Base-by-base conservation (phyloP, 2,888 invertebrate species). In the Ornithoptera priamus region DNA sequence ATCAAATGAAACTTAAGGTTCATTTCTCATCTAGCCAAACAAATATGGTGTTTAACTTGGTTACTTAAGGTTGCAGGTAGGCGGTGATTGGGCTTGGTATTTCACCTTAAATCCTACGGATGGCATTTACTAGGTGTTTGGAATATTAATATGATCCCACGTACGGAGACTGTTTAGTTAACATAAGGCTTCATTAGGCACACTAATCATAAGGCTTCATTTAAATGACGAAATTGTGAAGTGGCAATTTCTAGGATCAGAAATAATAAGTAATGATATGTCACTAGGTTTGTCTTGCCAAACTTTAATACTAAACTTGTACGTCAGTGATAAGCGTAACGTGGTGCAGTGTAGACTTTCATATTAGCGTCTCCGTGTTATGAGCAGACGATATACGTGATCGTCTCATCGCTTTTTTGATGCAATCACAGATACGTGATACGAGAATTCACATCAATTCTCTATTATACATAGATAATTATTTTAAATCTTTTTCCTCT, bases 41-140 rank as follows among this genome's bases (percentile, higher is more conserved):
- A 24, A 65, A 12, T 62, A 65, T 59, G 61, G 63, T 22, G 22
- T 59, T 69, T 69, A 61, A 57, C 57, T 8, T 53, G 57, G 57
- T 8, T 10, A 36, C 5, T 18, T 67, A 70, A 61, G 70, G 70
- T 67, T 66, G 62, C 46, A 53, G 20, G 67, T 63, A 39, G 65
- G 69, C 60, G 46, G 39, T 39, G 20, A 62, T 62, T 66, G 24
- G 56, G 64, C 77, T 76, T 77, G 67, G 73, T 74, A 78, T 71
- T 69, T 73, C 76, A 78, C 77, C 76, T 78, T 78, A 77, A 74
- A 72, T 64, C 74, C 74, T 76, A 76, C 77, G 76, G 73, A 76
- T 74, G 73, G 76, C 77, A 75, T 75, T 30, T 73, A 74, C 69
- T 75, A 59, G 70, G 72, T 70, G 70, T 70, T 74, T 71, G 72